These are phyloP conservation scores for Hypocryptadius cinnamomeus DNA, from an alignment of 2,113 vertebrate genomes.

Conservation along the genomic window DNA sequence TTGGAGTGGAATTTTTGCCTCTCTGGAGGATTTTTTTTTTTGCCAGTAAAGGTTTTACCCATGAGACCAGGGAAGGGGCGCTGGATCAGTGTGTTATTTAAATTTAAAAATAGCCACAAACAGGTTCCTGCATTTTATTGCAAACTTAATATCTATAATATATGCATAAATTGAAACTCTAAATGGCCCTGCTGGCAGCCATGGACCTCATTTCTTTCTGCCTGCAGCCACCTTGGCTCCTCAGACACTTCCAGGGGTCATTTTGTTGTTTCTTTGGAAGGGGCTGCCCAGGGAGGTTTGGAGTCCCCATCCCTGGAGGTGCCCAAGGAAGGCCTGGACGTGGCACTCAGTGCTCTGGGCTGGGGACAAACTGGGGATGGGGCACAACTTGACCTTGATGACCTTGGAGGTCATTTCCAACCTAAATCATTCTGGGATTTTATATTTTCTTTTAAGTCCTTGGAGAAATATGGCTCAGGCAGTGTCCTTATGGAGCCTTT, in stretches of 20 bases:
- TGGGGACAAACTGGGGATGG: not conserved
- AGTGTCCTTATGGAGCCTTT: not conserved
- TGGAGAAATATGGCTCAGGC: not conserved
- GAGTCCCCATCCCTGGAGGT: not conserved
- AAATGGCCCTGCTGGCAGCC: not conserved
- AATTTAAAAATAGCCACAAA: not conserved
- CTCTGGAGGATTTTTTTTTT: not conserved
- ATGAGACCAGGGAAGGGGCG: not conserved
- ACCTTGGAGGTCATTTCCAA: not conserved
- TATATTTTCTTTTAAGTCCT: not conserved
- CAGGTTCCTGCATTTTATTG: not conserved
- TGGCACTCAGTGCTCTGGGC: not conserved
- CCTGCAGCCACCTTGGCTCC: not conserved
- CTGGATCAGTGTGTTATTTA: not conserved
- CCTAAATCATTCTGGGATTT: not conserved
- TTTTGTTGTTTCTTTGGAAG: rapidly evolving
- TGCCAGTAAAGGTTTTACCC: not conserved
- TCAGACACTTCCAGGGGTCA: not conserved
- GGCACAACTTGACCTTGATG: not conserved
- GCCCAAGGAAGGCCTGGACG: not conserved
- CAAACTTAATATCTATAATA: not conserved
- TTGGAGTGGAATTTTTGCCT: not conserved
- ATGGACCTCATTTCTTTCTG: not conserved
- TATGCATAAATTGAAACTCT: not conserved
- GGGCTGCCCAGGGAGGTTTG: not conserved